Base-by-base conservation (phyloP, 2,113 vertebrate genomes). In the Etia nguti region DNA sequence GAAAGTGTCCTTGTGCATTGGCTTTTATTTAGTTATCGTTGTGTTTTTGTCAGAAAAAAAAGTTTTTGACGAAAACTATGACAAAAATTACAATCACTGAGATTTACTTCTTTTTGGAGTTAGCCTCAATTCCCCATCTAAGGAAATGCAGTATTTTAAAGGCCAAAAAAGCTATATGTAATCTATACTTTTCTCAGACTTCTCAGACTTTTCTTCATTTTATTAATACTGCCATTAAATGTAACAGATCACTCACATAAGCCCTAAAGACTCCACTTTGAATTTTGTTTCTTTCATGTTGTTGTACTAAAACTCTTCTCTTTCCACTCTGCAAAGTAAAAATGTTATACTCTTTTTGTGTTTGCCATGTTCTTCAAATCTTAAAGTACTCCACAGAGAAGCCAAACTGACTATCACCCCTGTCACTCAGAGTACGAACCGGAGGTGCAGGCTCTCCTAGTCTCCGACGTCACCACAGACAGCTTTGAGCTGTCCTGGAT, bases 401-500 rank as follows among this genome's bases (percentile, higher is more conserved):
- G 73, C 57, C 91, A 90, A 86, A 85, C 75, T 94, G 75, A 90
- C 86, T 94, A 80, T 94, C 80, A 83, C 88, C 88, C 84, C 89
- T 95, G 86, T 94, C 89, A 89, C 89, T 89, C 96, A 99, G 98
- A 98, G 96, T 95, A 96, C 6, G 97, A 99, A 94, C 98, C 98
- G 0, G 97, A 98, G 95, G 97, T 99, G 84, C 97, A 98, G 95
- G 96, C 97, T 93, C 97, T 99, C 81, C 92, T 96, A 84, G 96
- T 98, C 91, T 98, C 97, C 55, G 95, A 97, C 38, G 91, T 96
- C 46, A 97, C 97, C 36, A 95, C 97, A 2, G 95, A 97, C 0
- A 95, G 97, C 89, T 98, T 98, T 96, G 97, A 94, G 79, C 95
- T 99, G 87, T 96, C 97, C 87, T 99, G 98, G 98, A 96, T 92